These are phyloP conservation scores for Napeogenes inachia DNA, from an alignment of 2,888 invertebrate genomes.

Conservation along the genomic window DNA sequence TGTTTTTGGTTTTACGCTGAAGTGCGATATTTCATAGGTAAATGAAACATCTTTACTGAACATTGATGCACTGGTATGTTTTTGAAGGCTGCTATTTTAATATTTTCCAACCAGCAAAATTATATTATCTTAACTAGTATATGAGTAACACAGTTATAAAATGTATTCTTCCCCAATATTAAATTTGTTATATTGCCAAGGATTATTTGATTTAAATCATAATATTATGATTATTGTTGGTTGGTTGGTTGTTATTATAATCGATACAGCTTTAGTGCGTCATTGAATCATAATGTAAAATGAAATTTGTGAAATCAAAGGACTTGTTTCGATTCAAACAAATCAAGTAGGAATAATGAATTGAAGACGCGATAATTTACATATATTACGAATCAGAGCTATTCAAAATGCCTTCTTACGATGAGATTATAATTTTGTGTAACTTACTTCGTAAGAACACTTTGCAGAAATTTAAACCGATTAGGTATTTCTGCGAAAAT, in stretches of 20 bases:
- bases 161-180: not conserved
- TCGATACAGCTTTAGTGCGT: slow-evolving; percentile 5
- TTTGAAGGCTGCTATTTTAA: too few species aligned
- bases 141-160: not conserved
- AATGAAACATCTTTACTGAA: not conserved
- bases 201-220: slow-evolving; percentile 2
- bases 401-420: slow-evolving; percentile 40
- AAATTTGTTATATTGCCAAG: slow-evolving; percentile 2
- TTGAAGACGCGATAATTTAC: slow-evolving; percentile 43
- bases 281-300: slow-evolving; percentile 24
- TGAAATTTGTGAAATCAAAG: slow-evolving; percentile 31
- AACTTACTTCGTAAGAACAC: slow-evolving; percentile 23
- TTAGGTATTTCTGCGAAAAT: too few species aligned
- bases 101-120: too few species aligned
- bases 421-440: slow-evolving; percentile 37
- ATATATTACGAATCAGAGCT: slow-evolving; percentile 51
- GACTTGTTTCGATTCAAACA: slow-evolving; percentile 25
- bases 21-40: too few species aligned
- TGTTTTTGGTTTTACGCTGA: too few species aligned
- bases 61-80: too few species aligned
- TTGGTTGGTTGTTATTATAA: slow-evolving; percentile 7
- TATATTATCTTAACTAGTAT: too few species aligned
- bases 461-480: too few species aligned
- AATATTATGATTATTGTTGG: slow-evolving; percentile 8
- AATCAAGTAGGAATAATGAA: slow-evolving; percentile 28